Evolutionary conservation across 2,113 vertebrate species (phyloP).

Genomic region (Austrofundulus limnaeus): DNA sequence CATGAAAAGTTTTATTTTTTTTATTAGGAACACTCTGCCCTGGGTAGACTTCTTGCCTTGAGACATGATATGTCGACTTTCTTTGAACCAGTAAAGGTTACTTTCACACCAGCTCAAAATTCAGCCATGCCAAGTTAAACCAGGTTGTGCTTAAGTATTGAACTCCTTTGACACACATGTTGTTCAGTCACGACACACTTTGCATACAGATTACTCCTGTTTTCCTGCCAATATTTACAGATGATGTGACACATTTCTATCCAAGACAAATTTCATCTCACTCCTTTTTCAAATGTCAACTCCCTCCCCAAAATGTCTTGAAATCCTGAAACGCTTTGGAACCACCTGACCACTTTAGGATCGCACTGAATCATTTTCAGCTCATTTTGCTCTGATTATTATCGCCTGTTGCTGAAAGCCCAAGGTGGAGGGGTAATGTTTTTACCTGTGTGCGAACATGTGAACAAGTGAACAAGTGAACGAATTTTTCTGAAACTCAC

Average conservation of each 20-base stretch:
- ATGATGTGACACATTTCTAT: conserved; percentile 14
- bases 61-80: conserved; percentile 69
- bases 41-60: conserved; percentile 59
- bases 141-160: conserved; percentile 49
- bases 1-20: conserved; percentile 66
- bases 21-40: conserved; percentile 60
- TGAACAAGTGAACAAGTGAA: too few species aligned
- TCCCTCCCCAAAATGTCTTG: conserved; percentile 22
- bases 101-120: conserved; percentile 72
- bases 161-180: conserved; percentile 55
- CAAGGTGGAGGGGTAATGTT: too few species aligned
- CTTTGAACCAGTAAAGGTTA: conserved; percentile 74
- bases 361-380: conserved; percentile 34
- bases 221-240: conserved; percentile 10
- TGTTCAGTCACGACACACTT: conserved; percentile 49
- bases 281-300: neutral
- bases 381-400: conserved; percentile 29
- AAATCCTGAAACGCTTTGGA: conserved; percentile 11
- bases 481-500: too few species aligned
- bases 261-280: neutral
- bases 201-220: conserved; percentile 49
- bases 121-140: conserved; percentile 61
- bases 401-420: too few species aligned
- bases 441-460: too few species aligned
- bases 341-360: conserved; percentile 24